Percentiles rank a stretch among this genome's conserved stretches.
These are phyloP conservation scores for Galleria mellonella DNA, from an alignment of 1,140 invertebrate species.

Conservation along the genomic window DNA sequence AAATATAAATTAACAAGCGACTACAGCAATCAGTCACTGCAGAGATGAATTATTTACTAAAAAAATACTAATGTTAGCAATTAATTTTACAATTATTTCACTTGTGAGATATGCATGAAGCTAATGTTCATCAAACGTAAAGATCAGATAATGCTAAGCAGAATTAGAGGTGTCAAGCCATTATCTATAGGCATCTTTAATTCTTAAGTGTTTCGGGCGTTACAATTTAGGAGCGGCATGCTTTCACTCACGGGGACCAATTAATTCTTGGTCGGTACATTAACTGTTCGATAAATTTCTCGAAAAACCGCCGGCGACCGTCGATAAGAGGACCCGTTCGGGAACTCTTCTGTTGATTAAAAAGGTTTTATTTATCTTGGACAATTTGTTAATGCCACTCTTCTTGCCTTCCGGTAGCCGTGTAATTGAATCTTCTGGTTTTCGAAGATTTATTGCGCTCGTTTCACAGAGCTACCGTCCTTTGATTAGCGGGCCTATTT, in stretches of 20 bases:
- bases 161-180: background rate
- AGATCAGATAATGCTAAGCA: slow-evolving; percentile 1
- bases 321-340: slow-evolving; percentile 48
- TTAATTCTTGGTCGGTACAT: slow-evolving; percentile 59
- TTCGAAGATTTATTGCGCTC: slow-evolving; percentile 52
- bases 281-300: slow-evolving; percentile 58
- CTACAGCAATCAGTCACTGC: too few relatives aligned
- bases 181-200: slow-evolving; percentile 26
- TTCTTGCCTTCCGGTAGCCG: slow-evolving; percentile 59
- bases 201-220: slow-evolving; percentile 39
- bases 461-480: slow-evolving; percentile 60
- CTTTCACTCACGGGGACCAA: slow-evolving; percentile 47
- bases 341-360: slow-evolving; percentile 51
- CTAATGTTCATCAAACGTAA: too few relatives aligned
- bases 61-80: too few relatives aligned
- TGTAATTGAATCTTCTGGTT: slow-evolving; percentile 72
- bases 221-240: slow-evolving; percentile 49
- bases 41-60: too few relatives aligned
- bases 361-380: slow-evolving; percentile 67
- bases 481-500: slow-evolving; percentile 47
- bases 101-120: too few relatives aligned
- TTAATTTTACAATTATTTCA: too few relatives aligned
- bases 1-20: too few relatives aligned
- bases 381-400: slow-evolving; percentile 71
- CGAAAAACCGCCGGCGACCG: slow-evolving; percentile 35